Percentiles rank a stretch among this genome's conserved stretches.
Conservation (phyloP, 1,140 invertebrate genomes). For the Goniozus legneri region DNA sequence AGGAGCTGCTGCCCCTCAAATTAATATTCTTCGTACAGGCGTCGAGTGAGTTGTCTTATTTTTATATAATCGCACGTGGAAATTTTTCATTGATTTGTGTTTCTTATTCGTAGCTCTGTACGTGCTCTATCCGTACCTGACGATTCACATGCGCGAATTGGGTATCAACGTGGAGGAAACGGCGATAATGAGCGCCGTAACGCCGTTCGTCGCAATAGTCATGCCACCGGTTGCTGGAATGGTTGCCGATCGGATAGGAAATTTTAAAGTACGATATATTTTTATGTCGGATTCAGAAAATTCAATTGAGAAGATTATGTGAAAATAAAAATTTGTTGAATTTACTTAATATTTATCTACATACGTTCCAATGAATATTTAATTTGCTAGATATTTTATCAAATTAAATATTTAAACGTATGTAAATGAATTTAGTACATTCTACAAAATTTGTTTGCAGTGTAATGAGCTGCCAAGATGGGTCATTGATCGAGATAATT, state of each 20-base stretch:
- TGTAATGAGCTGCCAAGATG: no score
- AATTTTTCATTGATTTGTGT: neutral
- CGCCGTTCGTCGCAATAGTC: conserved; percentile 72
- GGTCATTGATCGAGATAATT: no score
- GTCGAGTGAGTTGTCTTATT: conserved; percentile 62
- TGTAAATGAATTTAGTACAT: no score
- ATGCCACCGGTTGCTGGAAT: conserved; percentile 76
- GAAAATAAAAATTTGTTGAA: no score
- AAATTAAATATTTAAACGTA: no score
- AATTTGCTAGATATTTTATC: no score
- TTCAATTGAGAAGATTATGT: neutral
- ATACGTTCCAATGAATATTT: no score
- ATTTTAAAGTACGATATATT: conserved; percentile 65
- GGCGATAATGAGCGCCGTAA: conserved; percentile 80
- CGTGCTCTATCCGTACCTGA: conserved; percentile 79
- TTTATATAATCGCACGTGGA: no score
- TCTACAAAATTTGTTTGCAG: no score
- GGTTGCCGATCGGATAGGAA: conserved; percentile 75
- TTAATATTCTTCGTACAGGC: conserved; percentile 74
- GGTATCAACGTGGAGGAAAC: conserved; percentile 81
- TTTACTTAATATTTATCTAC: no score
- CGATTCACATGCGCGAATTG: conserved; percentile 80
- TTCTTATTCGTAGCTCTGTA: conserved; percentile 61
- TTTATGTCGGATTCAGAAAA: neutral
- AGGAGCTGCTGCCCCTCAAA: conserved; percentile 70